phyloP scores from a whole-genome alignment of 2,113 vertebrate species.

The Eclectus roratus region DNA sequence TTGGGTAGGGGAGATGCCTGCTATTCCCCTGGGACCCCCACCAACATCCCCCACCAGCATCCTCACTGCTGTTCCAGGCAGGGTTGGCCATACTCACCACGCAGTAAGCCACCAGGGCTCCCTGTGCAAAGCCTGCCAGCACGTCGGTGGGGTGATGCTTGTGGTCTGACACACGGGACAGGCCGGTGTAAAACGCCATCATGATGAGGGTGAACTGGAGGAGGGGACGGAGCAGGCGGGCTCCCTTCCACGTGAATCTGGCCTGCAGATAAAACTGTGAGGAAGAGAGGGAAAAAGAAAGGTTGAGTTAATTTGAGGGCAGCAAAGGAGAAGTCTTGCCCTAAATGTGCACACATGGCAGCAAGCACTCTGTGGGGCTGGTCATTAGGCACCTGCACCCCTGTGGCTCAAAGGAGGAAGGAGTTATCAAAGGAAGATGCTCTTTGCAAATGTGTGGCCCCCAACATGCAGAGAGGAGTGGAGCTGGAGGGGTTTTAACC shows the following conservation, averaged over 20 bases:
- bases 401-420: background rate
- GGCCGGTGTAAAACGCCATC: constrained; percentile 96
- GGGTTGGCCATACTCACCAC: constrained; percentile 77
- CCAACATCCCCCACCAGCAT: background rate
- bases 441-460: background rate
- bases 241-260: constrained; percentile 93
- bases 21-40: fast-evolving
- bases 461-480: fast-evolving
- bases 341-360: fast-evolving
- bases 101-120: constrained; percentile 92
- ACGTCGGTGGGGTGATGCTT: constrained; percentile 94
- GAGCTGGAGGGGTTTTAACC: background rate
- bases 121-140: constrained; percentile 90
- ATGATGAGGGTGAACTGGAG: constrained; percentile 96
- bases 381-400: fast-evolving
- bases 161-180: constrained; percentile 93
- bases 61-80: fast-evolving
- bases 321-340: background rate
- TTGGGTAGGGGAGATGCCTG: background rate
- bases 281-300: background rate
- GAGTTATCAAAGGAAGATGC: background rate
- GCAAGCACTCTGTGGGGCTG: background rate
- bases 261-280: constrained; percentile 93
- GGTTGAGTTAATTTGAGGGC: background rate
- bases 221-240: constrained; percentile 90